Percentiles rank a stretch among this genome's conserved stretches.
These are phyloP conservation scores for Azorinus chamasolen DNA, from an alignment of 2,888 invertebrate genomes.

Conservation along the genomic window DNA sequence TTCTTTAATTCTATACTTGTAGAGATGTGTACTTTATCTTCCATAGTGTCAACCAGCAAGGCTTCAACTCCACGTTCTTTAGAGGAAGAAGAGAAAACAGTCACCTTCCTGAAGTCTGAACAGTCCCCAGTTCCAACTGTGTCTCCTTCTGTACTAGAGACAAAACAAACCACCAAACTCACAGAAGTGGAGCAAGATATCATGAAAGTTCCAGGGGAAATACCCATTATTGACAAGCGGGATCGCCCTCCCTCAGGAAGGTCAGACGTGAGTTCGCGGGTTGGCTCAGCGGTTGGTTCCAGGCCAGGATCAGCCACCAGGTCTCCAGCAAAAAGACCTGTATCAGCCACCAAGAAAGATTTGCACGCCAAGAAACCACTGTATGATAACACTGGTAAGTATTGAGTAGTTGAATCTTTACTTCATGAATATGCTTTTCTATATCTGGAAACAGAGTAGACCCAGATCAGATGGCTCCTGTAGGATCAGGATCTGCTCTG, in stretches of 20 bases:
- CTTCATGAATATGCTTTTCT: too few relatives aligned
- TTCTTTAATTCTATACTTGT: too few relatives aligned
- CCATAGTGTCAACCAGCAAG: background rate
- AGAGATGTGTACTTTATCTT: too few relatives aligned
- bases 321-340: conserved; percentile 17
- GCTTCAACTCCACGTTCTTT: background rate
- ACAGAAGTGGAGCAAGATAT: conserved; percentile 59
- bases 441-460: too few relatives aligned
- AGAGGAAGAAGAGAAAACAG: conserved; percentile 45
- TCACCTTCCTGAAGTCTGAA: conserved; percentile 37
- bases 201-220: conserved; percentile 71
- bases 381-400: conserved; percentile 80
- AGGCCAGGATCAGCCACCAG: conserved; percentile 45
- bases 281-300: background rate
- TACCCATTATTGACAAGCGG: conserved; percentile 71
- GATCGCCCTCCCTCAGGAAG: conserved; percentile 41
- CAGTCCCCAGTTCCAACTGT: conserved; percentile 6
- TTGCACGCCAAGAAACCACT: conserved; percentile 72
- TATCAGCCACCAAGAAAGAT: conserved; percentile 32
- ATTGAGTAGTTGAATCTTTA: background rate
- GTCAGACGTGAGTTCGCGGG: background rate
- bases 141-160: conserved; percentile 28
- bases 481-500: too few relatives aligned
- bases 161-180: conserved; percentile 31
- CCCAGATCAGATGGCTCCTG: too few relatives aligned